Evolutionary conservation across 2,888 invertebrate genomes (phyloP), one percentile per base, ranked within the genome.

Genomic region (Pyrochroa serraticornis): DNA sequence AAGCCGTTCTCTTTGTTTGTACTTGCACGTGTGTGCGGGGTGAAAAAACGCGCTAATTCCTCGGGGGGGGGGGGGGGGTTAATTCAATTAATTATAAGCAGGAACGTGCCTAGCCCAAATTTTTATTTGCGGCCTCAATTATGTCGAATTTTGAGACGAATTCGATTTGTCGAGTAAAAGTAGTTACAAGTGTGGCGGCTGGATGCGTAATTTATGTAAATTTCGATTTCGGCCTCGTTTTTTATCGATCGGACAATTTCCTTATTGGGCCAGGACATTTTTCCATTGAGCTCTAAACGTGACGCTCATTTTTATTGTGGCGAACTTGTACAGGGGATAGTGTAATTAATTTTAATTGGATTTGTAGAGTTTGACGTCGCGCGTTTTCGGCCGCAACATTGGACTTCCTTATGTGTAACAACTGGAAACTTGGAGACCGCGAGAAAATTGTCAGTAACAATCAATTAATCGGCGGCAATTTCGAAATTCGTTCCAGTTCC

Each of bases 241-340:
- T 56, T 56, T 55, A 42, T 48, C 39, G 43, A 49, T 49, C 32
- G 36, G 44, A 36, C 57, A 46, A 45, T 53, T 58, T 58, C 58
- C 49, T 58, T 58, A 43, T 52, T 47, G 35, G 22, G 34, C 7
- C 6, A 9, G 6, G 37, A n/a, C 31, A n/a, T 34, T 30, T 50
- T 42, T 45, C 32, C 13, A 44, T 56, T 56, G 56, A 49, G 8
- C 33, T 30, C 32, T 32, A 38, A 47, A 51, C 56, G 50, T 50
- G 50, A 57, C 50, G 49, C 13, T 44, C 50, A 46, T 58, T 57
- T 51, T 57, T 51, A 57, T 46, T n/a, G n/a, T 41, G 39, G n/a
- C n/a, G 14, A 5, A 39, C 36, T 35, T 46, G 10, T 39, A 37
- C 30, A 38, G 33, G 49, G 34, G 32, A 49, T 47, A 45, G 46